Evolutionary conservation across 2,888 invertebrate species (phyloP), one percentile per base, ranked within the genome.

Genomic region (Polymixis flavicincta): DNA sequence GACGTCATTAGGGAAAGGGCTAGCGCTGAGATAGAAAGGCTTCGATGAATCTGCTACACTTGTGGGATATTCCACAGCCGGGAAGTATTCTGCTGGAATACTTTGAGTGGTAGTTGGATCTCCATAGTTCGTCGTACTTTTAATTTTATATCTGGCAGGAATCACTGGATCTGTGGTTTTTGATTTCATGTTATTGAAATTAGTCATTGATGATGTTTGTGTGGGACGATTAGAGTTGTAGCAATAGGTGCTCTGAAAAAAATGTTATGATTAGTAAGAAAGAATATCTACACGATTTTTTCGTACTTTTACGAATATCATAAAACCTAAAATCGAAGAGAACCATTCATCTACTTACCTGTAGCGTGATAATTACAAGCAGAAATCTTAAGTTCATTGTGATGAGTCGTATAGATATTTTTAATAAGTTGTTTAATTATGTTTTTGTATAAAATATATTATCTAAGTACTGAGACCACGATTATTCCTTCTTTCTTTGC

Each of bases 1-100:
- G 0, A 94, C 93, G 37, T 94, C 93, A 32, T 90, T 83, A 37
- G 92, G 84, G 84, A 95, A 95, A 13, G 93, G 90, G 52, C 84
- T 91, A 28, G 87, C 73, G 73, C 85, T 90, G n/a, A 88, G 90
- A 80, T 91, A 95, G 82, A 91, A 94, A 22, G 93, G 94, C 76
- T 90, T 91, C 5, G 88, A 83, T n/a, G 90, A 79, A 22, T 94
- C 94, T 72, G 92, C 78, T 60, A 92, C 86, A 77, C 89, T 90
- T 37, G 84, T 85, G 25, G 93, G 93, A 71, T 89, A 93, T 81
- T 92, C 92, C 0, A 92, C 86, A 45, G 87, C 88, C 6, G 93
- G 93, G 63, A 92, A 92, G 78, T 83, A 89, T 74, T 88, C 87
- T 48, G 81, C 65, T 45, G 80, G 71, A n/a, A 80, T 54, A 63